Evolutionary conservation across 2,888 invertebrate genomes (phyloP).

Genomic region (Latrodectus elegans): DNA sequence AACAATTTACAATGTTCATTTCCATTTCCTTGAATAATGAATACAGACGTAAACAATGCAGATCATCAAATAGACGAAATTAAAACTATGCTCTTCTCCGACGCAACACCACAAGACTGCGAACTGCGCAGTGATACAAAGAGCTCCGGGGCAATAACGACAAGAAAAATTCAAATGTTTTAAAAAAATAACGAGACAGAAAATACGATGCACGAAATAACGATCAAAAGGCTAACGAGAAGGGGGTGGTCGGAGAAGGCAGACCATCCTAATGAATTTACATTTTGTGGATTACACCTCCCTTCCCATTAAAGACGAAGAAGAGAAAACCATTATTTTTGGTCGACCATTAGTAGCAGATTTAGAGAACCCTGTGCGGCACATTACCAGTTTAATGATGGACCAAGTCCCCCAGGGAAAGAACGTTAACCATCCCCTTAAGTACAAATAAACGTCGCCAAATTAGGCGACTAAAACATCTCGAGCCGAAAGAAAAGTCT

Average conservation of each 20-base stretch:
- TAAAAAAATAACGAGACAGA: neutral
- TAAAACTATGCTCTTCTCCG: too few relatives aligned
- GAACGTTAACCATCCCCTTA: slow-evolving; percentile 64
- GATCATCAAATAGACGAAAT: too few relatives aligned
- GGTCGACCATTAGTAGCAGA: slow-evolving; percentile 68
- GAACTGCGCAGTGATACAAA: too few relatives aligned
- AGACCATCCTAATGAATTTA: slow-evolving; percentile 62
- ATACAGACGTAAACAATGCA: too few relatives aligned
- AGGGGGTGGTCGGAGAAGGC: slow-evolving; percentile 3
- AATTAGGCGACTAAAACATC: slow-evolving; percentile 54
- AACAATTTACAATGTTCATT: too few relatives aligned
- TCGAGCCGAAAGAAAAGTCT: too few relatives aligned
- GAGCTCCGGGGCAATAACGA: too few relatives aligned
- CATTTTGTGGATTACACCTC: slow-evolving; percentile 62
- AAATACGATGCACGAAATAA: neutral
- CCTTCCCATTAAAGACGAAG: neutral
- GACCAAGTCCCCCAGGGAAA: slow-evolving; percentile 37
- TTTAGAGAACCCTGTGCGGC: slow-evolving; percentile 57
- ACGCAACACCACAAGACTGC: too few relatives aligned
- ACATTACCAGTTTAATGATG: slow-evolving; percentile 68
- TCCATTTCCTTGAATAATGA: too few relatives aligned
- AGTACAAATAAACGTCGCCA: slow-evolving; percentile 66
- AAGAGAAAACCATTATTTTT: slow-evolving; percentile 60
- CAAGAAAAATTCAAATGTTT: too few relatives aligned
- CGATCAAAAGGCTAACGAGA: neutral